These are phyloP conservation scores for Lithophane ornitopus DNA, from an alignment of 2,888 invertebrate genomes.

Conservation along the genomic window DNA sequence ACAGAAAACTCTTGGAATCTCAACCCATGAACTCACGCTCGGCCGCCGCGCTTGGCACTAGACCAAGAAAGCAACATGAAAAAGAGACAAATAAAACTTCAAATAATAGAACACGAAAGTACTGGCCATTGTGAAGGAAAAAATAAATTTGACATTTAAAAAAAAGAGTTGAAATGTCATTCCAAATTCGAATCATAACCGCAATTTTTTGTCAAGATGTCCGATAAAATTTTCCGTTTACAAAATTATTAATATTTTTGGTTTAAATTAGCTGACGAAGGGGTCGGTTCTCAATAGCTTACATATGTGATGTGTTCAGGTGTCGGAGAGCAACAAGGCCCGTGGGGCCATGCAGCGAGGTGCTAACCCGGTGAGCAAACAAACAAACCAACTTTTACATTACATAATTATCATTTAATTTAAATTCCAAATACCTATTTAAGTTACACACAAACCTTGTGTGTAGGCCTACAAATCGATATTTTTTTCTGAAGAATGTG, in stretches of 20 bases:
- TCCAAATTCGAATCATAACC: slow-evolving; percentile 51
- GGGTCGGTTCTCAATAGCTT: slow-evolving; percentile 33
- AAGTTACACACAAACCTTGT: neutral
- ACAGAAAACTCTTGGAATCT: slow-evolving; percentile 34
- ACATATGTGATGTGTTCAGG: slow-evolving; percentile 66
- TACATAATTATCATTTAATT: neutral
- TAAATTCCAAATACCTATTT: neutral
- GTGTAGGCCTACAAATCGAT: neutral
- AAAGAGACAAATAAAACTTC: slow-evolving; percentile 21
- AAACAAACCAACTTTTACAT: neutral
- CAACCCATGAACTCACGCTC: slow-evolving; percentile 20
- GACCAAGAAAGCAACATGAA: slow-evolving; percentile 41
- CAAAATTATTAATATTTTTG: slow-evolving; percentile 16
- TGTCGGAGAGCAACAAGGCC: slow-evolving; percentile 71
- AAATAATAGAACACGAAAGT: slow-evolving; percentile 7
- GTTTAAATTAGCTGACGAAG: slow-evolving; percentile 25
- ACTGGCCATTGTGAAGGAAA: slow-evolving; percentile 34
- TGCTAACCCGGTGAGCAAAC: slow-evolving; percentile 71
- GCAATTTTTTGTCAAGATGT: slow-evolving; percentile 50
- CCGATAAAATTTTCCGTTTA: slow-evolving; percentile 22
- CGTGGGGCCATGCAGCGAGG: slow-evolving; percentile 76
- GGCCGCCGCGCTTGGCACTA: slow-evolving; percentile 46
- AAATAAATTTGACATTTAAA: slow-evolving; percentile 9
- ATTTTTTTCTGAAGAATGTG: neutral
- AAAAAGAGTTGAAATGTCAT: slow-evolving; percentile 37